Evolutionary conservation across 2,888 invertebrate genomes (phyloP), one percentile per base, ranked within the genome.

Genomic region (Brenthis ino): DNA sequence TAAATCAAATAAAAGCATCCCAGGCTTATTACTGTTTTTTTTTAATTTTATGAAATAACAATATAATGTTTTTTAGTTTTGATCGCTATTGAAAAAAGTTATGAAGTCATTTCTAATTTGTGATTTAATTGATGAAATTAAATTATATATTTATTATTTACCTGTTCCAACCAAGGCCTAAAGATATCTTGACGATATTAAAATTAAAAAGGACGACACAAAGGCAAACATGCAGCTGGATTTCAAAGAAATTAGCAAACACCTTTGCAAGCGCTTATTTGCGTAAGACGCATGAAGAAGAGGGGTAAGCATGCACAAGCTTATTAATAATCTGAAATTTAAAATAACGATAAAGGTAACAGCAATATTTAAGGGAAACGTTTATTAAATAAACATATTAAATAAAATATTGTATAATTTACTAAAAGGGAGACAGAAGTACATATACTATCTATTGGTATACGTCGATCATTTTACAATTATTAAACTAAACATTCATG

Each of bases 191-290:
- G 14, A 56, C 3, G 47, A 53, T 47, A 50, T 13, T 53, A 20
- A 47, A 54, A 53, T 60, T 33, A 50, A 47, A 28, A 58, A 28
- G 28, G 66, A 66, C 66, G 48, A 66, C 60, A 66, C 66, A 58
- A 57, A 57, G 43, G 54, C 53, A 28, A 20, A 43, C 66, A 66
- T 66, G 65, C 65, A 53, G 28, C 57, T 48, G 47, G 16, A 28
- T 56, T 56, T 12, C 56, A 57, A 33, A 57, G 47, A 12, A 3
- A 6, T 14, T 63, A 37, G 53, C 53, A 53, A 53, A 37, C 53
- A 20, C 37, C 53, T 53, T 37, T 51, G 63, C 50, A 37, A 53
- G 51, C 63, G 12, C 28, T 20, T 53, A 53, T 53, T 33, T 37
- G 51, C 16, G 50, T 20, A 20, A 16, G n/a, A 11, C 50, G 20